Evolutionary conservation across 1,140 invertebrate genomes (phyloP).

Genomic region (Drosophila melanica): DNA sequence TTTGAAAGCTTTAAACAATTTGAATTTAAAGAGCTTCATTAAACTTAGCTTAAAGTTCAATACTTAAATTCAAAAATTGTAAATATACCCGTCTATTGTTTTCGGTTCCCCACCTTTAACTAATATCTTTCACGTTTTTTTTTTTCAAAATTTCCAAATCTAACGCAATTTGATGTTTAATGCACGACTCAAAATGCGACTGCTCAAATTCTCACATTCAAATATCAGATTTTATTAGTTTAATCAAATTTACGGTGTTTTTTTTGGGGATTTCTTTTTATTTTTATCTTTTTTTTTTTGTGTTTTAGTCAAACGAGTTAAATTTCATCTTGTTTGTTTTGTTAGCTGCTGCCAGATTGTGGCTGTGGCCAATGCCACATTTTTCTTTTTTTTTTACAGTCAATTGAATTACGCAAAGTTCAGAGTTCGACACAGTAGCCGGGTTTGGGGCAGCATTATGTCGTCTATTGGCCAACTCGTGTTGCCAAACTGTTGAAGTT

Average conservation of each 20-base stretch:
- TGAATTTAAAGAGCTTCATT: not conserved
- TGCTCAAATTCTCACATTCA: not conserved
- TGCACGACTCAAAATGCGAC: slow-evolving; percentile 1
- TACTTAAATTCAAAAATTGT: not conserved
- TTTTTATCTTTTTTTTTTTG: not conserved
- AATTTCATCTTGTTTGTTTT: not conserved
- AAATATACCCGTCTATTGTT: not conserved
- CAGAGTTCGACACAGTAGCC: slow-evolving; percentile 51
- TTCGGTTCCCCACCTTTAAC: not conserved
- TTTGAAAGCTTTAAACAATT: not conserved
- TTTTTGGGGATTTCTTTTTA: slow-evolving; percentile 1
- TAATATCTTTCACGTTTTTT: not conserved
- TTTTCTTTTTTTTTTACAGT: slow-evolving; percentile 18
- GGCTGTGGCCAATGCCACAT: not conserved
- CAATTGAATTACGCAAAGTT: slow-evolving; percentile 58
- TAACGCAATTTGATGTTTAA: slow-evolving; percentile 6
- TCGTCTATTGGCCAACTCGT: slow-evolving; percentile 17
- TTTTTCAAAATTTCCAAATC: slow-evolving; percentile 10
- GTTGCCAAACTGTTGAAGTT: slow-evolving; percentile 41
- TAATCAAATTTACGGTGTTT: not conserved
- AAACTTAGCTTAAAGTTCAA: not conserved
- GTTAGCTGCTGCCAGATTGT: not conserved
- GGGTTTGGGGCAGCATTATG: not conserved
- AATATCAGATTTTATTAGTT: slow-evolving; percentile 2
- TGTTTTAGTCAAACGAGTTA: slow-evolving; percentile 1